phyloP scores from a whole-genome alignment of 2,113 vertebrate species.

The Nycticryphes semicollaris region DNA sequence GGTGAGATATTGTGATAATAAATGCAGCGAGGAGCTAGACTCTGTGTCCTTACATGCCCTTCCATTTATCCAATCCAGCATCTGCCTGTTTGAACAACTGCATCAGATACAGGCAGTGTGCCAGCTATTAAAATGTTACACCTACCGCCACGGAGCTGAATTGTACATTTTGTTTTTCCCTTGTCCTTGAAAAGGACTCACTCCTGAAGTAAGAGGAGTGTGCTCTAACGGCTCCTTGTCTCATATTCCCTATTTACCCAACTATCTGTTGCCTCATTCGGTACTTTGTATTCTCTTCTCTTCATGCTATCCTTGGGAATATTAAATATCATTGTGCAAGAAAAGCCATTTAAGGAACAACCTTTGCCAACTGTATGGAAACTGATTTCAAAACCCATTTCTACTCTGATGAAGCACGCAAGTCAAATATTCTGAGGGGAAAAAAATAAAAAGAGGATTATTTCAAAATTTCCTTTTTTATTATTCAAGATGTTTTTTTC shows the following conservation, averaged over 20 bases:
- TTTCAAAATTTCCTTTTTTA: neutral
- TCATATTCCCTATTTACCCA: conserved; percentile 35
- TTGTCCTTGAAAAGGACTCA: conserved; percentile 53
- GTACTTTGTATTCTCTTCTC: conserved; percentile 5
- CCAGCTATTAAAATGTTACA: conserved; percentile 68
- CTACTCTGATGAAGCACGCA: neutral
- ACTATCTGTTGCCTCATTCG: neutral
- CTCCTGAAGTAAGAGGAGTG: conserved; percentile 16
- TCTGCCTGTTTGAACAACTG: conserved; percentile 49
- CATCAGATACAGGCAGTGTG: conserved; percentile 60
- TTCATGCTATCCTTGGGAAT: neutral
- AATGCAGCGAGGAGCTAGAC: conserved; percentile 48
- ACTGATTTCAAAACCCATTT: conserved; percentile 11
- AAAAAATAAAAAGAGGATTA: neutral
- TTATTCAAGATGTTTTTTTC: neutral
- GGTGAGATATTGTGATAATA: conserved; percentile 46
- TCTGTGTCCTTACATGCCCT: conserved; percentile 63
- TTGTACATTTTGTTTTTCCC: conserved; percentile 57
- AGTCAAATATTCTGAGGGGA: neutral
- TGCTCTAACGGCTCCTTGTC: neutral
- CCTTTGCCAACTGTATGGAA: neutral
- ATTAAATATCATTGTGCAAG: neutral
- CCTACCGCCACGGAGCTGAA: conserved; percentile 16
- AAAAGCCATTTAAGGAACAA: neutral
- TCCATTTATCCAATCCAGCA: conserved; percentile 57